These are phyloP conservation scores for Platynereis dumerilii DNA, from an alignment of 2,888 invertebrate species.

Conservation along the genomic window DNA sequence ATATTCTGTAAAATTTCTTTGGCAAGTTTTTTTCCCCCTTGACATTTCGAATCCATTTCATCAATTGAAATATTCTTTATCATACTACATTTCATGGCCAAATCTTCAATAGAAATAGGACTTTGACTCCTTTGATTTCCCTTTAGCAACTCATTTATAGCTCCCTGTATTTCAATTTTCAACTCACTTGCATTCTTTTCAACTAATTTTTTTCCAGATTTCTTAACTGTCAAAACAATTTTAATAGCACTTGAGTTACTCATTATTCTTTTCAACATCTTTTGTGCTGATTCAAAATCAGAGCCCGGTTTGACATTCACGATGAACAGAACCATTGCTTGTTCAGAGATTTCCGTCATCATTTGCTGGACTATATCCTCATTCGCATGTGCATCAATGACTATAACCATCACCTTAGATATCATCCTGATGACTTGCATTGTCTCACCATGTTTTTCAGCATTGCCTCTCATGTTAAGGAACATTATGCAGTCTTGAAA, in stretches of 20 bases:
- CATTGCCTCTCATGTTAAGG: not conserved
- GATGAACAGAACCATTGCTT: not conserved
- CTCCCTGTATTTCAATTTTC: no score
- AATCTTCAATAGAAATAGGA: not conserved
- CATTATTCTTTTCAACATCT: not conserved
- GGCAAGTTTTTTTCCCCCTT: not conserved
- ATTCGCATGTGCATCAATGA: no score
- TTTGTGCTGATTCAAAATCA: not conserved
- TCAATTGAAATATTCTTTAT: not conserved
- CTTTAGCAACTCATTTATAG: not conserved
- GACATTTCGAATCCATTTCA: not conserved
- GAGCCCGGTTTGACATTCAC: not conserved
- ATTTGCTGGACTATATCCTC: no score
- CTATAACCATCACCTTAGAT: not conserved
- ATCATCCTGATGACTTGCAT: not conserved
- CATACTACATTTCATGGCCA: not conserved
- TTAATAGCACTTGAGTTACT: no score
- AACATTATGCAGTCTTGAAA: not conserved
- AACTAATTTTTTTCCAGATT: no score
- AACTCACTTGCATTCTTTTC: slow-evolving; percentile 1
- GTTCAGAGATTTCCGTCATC: not conserved
- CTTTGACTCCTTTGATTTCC: not conserved
- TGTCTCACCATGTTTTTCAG: not conserved
- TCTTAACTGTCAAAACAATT: no score
- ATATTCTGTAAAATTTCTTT: not conserved